Base-by-base conservation (phyloP, 2,888 invertebrate species). In the Camptogramma bilineatum region DNA sequence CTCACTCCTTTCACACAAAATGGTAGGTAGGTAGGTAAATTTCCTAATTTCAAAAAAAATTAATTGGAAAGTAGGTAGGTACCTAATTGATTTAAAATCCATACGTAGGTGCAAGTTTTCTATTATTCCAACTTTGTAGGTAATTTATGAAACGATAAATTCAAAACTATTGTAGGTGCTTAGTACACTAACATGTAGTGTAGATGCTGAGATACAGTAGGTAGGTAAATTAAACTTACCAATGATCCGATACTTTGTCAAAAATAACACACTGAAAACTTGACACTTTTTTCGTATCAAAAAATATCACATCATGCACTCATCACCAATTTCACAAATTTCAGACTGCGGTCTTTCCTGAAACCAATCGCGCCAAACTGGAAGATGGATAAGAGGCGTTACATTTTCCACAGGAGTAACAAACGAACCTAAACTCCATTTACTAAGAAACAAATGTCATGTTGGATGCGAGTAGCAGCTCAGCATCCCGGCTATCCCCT, bases 321-420 rank as follows among this genome's bases (percentile, higher is more conserved):
- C 62, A 24, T 52, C 70, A 72, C 53, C 68, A 72, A 75, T 76
- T 68, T 75, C 73, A 76, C 72, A 63, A 74, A 73, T 66, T 74
- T 74, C 71, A 70, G 69, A 65, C 64, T 70, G 71, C 63, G 61
- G 70, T 68, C 65, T 82, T 82, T 85, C 85, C 82, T 86, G 85
- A 87, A 88, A 87, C 83, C 83, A 84, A 84, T 82, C 85, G 79
- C 78, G 72, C 76, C 78, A 82, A 77, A 79, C 79, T 79, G 78
- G 80, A 81, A 73, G 72, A 75, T 77, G 74, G 75, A 78, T 73
- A 78, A 83, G 80, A 88, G 90, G 91, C 89, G 91, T 88, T 82
- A 80, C 87, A 84, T 77, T 72, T 83, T 80, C 81, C 80, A 69
- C 77, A 52, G 65, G 61, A 61, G 69, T 69, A 71, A 64, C 79